Base-by-base conservation (phyloP, 2,888 invertebrate genomes). In the Eristalinus sepulchralis region DNA sequence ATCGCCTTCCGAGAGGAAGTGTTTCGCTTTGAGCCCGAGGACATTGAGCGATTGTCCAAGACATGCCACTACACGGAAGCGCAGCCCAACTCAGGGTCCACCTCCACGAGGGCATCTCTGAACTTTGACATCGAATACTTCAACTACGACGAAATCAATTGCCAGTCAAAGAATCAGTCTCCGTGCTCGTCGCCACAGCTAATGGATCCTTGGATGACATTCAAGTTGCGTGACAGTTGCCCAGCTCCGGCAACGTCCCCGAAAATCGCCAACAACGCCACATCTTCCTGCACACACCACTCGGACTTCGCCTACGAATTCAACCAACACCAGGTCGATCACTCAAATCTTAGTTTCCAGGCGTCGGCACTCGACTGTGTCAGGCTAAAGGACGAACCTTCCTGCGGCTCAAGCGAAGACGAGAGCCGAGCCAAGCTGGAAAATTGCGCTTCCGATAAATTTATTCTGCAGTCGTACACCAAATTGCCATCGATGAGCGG, bases 141-240 rank as follows among this genome's bases (percentile, higher is more conserved):
- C 88, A 93, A 93, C 90, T 93, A 92, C 88, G 91, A 93, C 81
- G 93, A 93, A 89, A 91, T 93, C 84, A 93, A 93, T 90, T 93
- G 93, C 83, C 92, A 93, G 89, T 93, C 93, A 60, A 93, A 93
- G 88, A 92, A 92, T 88, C 93, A 93, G 88, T 93, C 93, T 10
- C 92, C 92, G 1, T 93, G 93, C 86, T 92, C 92, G 4, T 92
- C 93, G 27, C 93, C 93, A 3, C 90, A 91, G 34, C 80, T 93
- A 62, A 79, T 89, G 47, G 93, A 93, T 88, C 92, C 93, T 36
- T 93, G 93, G 93, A 89, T 93, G 88, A 90, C 91, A 36, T 88
- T 92, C 17, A 91, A 90, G 75, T 88, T 92, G 66, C 88, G 89
- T 76, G 91, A 91, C 33, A 66, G 87, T 36, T 78, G 76, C 47